Evolutionary conservation across 2,113 vertebrate species (phyloP), one percentile per base, ranked within the genome.

Genomic region (Rhegmatorhina hoffmannsi): DNA sequence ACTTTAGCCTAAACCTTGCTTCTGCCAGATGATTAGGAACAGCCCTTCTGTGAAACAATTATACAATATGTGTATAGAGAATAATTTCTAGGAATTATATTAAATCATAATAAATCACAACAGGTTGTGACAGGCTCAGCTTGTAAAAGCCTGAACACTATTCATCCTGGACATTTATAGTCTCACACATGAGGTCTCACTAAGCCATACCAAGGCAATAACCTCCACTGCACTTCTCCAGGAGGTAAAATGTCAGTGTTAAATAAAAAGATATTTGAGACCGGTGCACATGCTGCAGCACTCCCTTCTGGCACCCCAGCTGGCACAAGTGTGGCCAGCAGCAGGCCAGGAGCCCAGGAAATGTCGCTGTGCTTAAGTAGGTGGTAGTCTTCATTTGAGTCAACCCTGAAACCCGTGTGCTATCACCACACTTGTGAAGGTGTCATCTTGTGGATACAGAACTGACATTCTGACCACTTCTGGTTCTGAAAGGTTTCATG

Each of bases 331-430:
- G 0, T 8, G 72, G 60, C 85, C 75, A 90, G 67, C 3, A 7
- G 38, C 5, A 33, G 53, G 63, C 82, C 75, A 59, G 82, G 21
- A 86, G 80, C 83, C 93, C 95, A 97, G 95, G 90, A 96, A 97
- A 67, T 9, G 5, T 34, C 7, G 10, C 53, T 10, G 17, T 11
- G 67, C 55, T 58, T 5, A 55, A 94, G 95, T 96, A 43, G 94
- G 95, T 84, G 93, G 92, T 2, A 59, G 44, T 77, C 79, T 36
- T 50, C 50, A 3, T 95, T 73, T 97, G 93, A 97, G 93, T 97
- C 96, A 97, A 68, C 62, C 56, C 86, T 13, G 73, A 95, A 92
- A 96, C 80, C 17, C 1, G 0, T 1, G 36, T n/a, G 28, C 86
- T 70, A 87, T 84, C 69, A 49, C 28, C 79, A 25, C 20, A 7